Conservation (phyloP, 2,797 vertebrate genomes). For the Neopelma chrysocephalum region DNA sequence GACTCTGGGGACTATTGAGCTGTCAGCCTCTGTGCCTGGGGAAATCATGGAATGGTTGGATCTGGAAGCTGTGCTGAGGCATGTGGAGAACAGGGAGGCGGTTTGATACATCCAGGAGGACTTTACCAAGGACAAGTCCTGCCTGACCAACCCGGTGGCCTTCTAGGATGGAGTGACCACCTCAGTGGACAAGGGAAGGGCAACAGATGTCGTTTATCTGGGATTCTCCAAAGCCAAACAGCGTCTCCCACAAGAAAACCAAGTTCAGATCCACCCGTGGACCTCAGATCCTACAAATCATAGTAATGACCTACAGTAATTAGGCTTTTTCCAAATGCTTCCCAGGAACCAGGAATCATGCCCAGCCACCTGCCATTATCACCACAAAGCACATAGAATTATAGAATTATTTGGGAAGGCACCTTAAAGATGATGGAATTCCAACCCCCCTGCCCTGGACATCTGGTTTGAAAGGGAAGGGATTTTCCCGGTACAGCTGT, state of each 20-base stretch:
- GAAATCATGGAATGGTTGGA: background rate
- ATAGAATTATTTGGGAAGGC: background rate
- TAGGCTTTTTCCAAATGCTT: background rate
- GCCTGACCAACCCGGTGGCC: background rate
- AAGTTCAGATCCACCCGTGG: background rate
- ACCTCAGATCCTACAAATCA: too few relatives aligned
- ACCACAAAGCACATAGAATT: accelerated
- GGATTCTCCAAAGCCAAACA: background rate
- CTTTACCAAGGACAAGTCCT: background rate
- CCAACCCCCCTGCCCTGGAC: accelerated
- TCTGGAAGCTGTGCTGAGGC: background rate
- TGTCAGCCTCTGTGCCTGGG: background rate
- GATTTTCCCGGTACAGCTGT: background rate
- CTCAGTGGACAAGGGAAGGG: background rate
- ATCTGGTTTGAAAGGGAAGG: background rate
- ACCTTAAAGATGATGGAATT: background rate
- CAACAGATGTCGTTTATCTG: background rate
- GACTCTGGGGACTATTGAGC: too few relatives aligned
- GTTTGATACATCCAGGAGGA: background rate
- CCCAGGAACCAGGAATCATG: background rate
- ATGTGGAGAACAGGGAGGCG: background rate
- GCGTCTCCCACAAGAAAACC: background rate
- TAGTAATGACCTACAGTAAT: background rate
- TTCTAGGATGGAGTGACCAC: background rate
- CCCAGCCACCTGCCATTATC: background rate